Percentiles rank a stretch among this genome's conserved stretches.
phyloP scores from a whole-genome alignment of 2,888 invertebrate genomes.

The Spodoptera exigua region DNA sequence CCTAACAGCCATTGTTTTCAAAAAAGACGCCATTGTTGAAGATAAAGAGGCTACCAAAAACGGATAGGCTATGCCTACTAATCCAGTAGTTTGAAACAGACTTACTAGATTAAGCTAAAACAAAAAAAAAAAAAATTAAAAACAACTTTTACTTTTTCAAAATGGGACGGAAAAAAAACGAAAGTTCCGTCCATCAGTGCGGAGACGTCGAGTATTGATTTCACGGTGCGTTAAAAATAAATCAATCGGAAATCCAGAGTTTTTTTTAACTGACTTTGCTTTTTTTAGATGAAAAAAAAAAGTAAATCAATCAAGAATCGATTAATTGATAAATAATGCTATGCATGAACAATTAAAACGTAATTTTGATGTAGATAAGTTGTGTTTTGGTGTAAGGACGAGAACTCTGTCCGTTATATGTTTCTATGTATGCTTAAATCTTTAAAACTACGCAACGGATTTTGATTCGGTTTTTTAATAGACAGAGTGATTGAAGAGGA shows the following conservation, averaged over 20 bases:
- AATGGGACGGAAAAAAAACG: slow-evolving; percentile 26
- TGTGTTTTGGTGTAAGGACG: too few species aligned
- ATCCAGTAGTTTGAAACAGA: slow-evolving; percentile 1
- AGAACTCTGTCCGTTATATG: too few species aligned
- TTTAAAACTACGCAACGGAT: too few species aligned
- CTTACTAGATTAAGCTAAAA: neutral
- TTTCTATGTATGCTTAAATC: too few species aligned
- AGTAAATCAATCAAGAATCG: slow-evolving; percentile 16
- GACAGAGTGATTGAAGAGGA: too few species aligned
- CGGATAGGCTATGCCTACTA: too few species aligned
- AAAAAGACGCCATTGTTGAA: too few species aligned
- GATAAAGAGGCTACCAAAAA: too few species aligned
- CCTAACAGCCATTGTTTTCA: too few species aligned
- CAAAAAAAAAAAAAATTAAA: slow-evolving; percentile 1
- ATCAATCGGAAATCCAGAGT: slow-evolving; percentile 26
- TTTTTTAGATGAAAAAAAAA: slow-evolving; percentile 22
- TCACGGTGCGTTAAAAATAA: slow-evolving; percentile 37
- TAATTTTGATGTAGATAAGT: too few species aligned
- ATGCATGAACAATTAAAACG: neutral
- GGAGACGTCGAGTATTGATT: slow-evolving; percentile 36
- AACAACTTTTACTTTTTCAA: slow-evolving; percentile 17
- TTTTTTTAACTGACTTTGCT: slow-evolving; percentile 14
- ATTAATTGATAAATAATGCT: slow-evolving; percentile 9
- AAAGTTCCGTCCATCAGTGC: slow-evolving; percentile 34
- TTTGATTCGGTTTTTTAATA: too few species aligned